These are phyloP conservation scores for Heteromurus nitidus DNA, from an alignment of 2,888 invertebrate species.

Conservation along the genomic window DNA sequence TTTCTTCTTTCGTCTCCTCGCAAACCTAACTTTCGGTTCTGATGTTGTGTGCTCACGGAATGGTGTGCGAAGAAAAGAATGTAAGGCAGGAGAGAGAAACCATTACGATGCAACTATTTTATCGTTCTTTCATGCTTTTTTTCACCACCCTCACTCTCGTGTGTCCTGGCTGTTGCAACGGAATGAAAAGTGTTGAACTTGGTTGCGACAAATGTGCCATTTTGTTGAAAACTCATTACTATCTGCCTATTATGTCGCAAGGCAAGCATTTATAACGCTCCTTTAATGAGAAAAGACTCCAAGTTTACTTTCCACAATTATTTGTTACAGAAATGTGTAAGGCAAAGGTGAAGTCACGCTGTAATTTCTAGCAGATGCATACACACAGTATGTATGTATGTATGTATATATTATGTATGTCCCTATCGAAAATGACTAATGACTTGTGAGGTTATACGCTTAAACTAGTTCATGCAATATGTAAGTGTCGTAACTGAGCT, in stretches of 20 bases:
- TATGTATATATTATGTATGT: neutral
- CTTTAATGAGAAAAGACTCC: slow-evolving; percentile 49
- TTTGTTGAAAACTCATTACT: slow-evolving; percentile 60
- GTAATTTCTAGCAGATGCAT: neutral
- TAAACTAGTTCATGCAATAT: too few relatives aligned
- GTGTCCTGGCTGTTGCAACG: neutral
- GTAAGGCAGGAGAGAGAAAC: slow-evolving; percentile 20
- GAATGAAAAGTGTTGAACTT: slow-evolving; percentile 61
- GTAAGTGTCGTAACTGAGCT: too few relatives aligned
- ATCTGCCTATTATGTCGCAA: slow-evolving; percentile 19
- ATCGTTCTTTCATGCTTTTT: slow-evolving; percentile 49
- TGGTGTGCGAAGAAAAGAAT: neutral
- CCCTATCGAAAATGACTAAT: slow-evolving; percentile 10
- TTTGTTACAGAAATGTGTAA: neutral
- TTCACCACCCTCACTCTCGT: slow-evolving; percentile 23
- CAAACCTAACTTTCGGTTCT: neutral
- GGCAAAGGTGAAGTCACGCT: neutral
- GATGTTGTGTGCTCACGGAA: neutral
- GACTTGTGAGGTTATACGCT: too few relatives aligned
- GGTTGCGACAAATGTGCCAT: slow-evolving; percentile 63
- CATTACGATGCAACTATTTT: slow-evolving; percentile 62
- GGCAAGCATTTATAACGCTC: slow-evolving; percentile 6
- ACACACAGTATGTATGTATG: neutral
- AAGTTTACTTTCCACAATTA: neutral
- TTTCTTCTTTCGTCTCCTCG: neutral